phyloP scores from a whole-genome alignment of 2,888 invertebrate species.

The Penaeus monodon region DNA sequence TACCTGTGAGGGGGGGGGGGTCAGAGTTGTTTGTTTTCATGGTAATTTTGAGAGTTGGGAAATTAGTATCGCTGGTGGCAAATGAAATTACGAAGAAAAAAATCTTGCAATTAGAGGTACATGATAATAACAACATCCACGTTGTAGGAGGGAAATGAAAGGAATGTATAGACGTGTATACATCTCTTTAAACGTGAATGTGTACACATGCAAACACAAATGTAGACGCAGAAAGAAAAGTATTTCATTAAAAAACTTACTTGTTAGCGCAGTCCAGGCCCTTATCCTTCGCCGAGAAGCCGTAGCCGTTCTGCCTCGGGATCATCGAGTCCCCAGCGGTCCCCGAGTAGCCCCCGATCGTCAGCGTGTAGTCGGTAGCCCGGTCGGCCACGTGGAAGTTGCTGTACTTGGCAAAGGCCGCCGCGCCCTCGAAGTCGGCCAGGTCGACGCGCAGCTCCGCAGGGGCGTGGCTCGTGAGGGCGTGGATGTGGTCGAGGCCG shows the following conservation, averaged over 20 bases:
- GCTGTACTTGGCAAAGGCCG: slow-evolving; percentile 27
- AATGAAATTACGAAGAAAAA: no score
- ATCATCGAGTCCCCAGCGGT: not conserved
- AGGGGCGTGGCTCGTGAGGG: not conserved
- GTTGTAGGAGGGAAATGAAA: no score
- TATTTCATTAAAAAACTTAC: no score
- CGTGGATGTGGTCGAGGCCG: slow-evolving; percentile 26
- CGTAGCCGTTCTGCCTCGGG: not conserved
- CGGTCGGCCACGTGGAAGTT: not conserved
- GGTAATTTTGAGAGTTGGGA: no score
- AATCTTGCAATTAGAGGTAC: no score
- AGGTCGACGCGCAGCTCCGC: slow-evolving; percentile 20
- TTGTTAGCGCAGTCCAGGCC: not conserved
- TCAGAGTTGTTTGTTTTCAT: no score
- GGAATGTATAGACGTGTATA: no score
- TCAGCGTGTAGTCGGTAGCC: not conserved
- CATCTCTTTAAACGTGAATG: no score
- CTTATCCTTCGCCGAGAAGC: not conserved
- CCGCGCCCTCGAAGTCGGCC: not conserved
- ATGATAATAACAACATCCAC: no score
- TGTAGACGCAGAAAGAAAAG: no score
- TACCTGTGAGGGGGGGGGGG: not conserved
- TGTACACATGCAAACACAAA: no score
- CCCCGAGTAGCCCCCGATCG: not conserved
- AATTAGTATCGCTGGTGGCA: no score